Evolutionary conservation across 1,140 invertebrate genomes (phyloP).

Genomic region (Colletes latitarsis): DNA sequence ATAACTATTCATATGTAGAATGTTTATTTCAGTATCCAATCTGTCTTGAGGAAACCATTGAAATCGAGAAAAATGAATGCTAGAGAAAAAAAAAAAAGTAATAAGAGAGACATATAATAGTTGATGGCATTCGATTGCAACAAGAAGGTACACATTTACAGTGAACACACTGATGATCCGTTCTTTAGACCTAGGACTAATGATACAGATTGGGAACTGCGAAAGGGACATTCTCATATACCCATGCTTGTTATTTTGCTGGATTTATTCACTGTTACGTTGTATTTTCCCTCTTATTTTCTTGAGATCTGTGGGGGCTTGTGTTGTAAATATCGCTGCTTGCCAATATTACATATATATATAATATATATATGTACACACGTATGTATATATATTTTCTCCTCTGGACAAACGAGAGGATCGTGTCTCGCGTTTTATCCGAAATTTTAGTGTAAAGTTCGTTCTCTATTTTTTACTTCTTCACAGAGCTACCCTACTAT

Average conservation of each 20-base stretch:
- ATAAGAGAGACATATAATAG: conserved; percentile 37
- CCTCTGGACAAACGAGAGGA: conserved; percentile 38
- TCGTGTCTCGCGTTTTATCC: conserved; percentile 38
- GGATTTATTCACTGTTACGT: conserved; percentile 74
- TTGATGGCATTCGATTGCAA: conserved; percentile 56
- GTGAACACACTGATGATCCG: conserved; percentile 34
- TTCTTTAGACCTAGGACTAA: conserved; percentile 67
- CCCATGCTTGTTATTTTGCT: conserved; percentile 80
- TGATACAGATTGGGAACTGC: conserved; percentile 83
- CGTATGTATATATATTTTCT: conserved; percentile 44
- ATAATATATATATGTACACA: conserved; percentile 38
- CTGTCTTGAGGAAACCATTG: conserved; percentile 78
- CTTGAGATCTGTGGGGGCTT: conserved; percentile 79
- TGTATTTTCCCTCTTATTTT: conserved; percentile 64
- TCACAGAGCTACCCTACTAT: conserved; percentile 64
- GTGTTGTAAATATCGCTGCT: conserved; percentile 85
- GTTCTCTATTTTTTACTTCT: conserved; percentile 61
- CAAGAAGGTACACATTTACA: conserved; percentile 58
- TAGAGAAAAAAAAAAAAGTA: background rate
- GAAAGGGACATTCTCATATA: conserved; percentile 86
- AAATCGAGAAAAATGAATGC: conserved; percentile 41
- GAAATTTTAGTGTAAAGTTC: conserved; percentile 55
- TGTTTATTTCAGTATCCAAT: conserved; percentile 85
- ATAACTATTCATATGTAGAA: conserved; percentile 81
- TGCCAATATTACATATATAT: conserved; percentile 66